A percentile compares a stretch with the other conserved stretches of the same genome.
Conservation (phyloP, 1,140 invertebrate genomes). For the Callitettix versicolor region DNA sequence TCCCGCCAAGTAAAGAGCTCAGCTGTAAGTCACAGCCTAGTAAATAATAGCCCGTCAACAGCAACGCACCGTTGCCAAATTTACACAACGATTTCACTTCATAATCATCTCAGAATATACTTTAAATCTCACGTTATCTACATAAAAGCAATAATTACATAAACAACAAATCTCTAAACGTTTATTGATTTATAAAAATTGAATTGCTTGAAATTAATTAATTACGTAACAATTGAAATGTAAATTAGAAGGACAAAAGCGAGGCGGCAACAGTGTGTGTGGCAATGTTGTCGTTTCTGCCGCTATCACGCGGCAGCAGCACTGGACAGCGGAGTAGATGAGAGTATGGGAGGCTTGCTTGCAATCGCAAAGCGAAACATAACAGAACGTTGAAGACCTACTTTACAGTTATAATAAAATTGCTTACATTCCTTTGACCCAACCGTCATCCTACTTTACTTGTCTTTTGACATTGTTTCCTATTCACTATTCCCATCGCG, state of each 20-base stretch:
- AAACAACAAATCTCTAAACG: too few relatives aligned
- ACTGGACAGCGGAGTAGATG: neutral
- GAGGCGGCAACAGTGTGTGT: conserved; percentile 12
- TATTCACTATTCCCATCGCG: too few relatives aligned
- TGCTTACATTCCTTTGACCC: conserved; percentile 6
- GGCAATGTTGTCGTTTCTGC: neutral
- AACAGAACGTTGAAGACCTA: conserved; percentile 9
- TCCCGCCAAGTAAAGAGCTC: neutral
- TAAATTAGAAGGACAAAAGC: conserved; percentile 11
- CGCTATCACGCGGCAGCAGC: conserved; percentile 6
- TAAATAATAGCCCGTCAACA: conserved; percentile 18
- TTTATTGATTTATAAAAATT: too few relatives aligned
- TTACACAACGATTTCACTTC: neutral
- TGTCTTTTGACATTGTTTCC: too few relatives aligned
- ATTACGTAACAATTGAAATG: neutral
- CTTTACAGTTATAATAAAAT: conserved; percentile 17
- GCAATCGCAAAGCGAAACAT: conserved; percentile 8
- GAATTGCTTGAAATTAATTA: too few relatives aligned
- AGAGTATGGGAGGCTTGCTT: neutral
- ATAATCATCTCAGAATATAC: too few relatives aligned
- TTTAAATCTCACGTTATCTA: too few relatives aligned
- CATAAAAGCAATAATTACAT: too few relatives aligned
- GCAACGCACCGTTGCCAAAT: conserved; percentile 12
- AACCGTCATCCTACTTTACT: neutral
- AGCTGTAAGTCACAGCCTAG: conserved; percentile 13